Evolutionary conservation across 2,888 invertebrate species (phyloP).

Genomic region (Drosophila robusta): DNA sequence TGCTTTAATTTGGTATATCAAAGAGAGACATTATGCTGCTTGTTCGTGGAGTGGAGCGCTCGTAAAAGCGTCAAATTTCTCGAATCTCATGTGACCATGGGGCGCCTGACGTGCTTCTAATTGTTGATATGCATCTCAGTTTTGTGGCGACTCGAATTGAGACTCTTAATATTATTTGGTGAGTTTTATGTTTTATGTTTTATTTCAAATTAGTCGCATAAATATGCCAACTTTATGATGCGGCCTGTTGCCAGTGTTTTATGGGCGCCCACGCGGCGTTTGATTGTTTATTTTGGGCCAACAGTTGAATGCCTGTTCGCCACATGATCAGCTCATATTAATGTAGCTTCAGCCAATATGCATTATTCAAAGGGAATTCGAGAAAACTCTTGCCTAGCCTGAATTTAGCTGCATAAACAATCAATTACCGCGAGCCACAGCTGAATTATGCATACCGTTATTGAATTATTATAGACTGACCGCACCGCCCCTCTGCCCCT

Average conservation of each 20-base stretch:
- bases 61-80: slow-evolving; percentile 82
- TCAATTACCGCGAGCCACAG: slow-evolving; percentile 63
- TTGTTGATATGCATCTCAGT: slow-evolving; percentile 68
- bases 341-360: slow-evolving; percentile 14
- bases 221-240: slow-evolving; percentile 75
- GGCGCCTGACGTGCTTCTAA: slow-evolving; percentile 57
- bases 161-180: slow-evolving; percentile 81
- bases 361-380: slow-evolving; percentile 63
- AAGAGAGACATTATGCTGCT: slow-evolving; percentile 77
- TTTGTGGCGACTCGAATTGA: slow-evolving; percentile 49
- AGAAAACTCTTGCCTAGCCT: slow-evolving; percentile 41
- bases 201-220: slow-evolving; percentile 81
- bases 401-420: slow-evolving; percentile 65
- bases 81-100: slow-evolving; percentile 50
- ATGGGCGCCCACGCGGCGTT: slow-evolving; percentile 68
- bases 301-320: slow-evolving; percentile 18
- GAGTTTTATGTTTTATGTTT: slow-evolving; percentile 79
- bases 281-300: slow-evolving; percentile 59
- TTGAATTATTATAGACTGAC: slow-evolving; percentile 68
- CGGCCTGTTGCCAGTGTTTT: slow-evolving; percentile 25
- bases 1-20: slow-evolving; percentile 81
- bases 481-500: background rate
- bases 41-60: slow-evolving; percentile 40
- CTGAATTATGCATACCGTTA: slow-evolving; percentile 71
- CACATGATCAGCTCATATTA: slow-evolving; percentile 18